phyloP scores from a whole-genome alignment of 2,888 invertebrate genomes.

The Villa cingulata region DNA sequence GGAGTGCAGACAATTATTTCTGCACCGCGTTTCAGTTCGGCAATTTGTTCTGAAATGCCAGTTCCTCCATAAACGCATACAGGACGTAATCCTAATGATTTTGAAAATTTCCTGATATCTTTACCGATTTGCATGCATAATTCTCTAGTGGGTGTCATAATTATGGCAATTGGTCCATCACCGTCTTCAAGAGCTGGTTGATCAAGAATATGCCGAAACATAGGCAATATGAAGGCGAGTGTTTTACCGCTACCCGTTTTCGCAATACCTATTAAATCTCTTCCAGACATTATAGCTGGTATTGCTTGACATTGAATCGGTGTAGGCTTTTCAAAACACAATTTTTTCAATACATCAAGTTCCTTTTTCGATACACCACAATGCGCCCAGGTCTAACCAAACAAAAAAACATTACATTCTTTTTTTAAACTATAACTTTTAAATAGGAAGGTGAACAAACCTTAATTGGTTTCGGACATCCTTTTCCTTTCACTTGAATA shows the following conservation, averaged over 20 bases:
- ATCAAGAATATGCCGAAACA: constrained; percentile 92
- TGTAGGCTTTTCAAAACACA: constrained; percentile 90
- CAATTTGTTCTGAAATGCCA: constrained; percentile 83
- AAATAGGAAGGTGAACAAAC: constrained; percentile 18
- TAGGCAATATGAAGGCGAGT: constrained; percentile 90
- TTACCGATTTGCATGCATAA: constrained; percentile 97
- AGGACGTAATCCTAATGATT: constrained; percentile 67
- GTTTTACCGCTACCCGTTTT: constrained; percentile 99
- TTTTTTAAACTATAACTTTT: not conserved
- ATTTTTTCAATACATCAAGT: constrained; percentile 78
- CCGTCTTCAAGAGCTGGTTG: constrained; percentile 87
- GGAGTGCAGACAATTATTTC: constrained; percentile 99
- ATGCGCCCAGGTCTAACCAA: constrained; percentile 85
- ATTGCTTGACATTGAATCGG: constrained; percentile 98
- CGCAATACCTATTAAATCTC: constrained; percentile 96
- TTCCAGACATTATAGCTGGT: constrained; percentile 90
- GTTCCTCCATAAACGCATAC: constrained; percentile 99
- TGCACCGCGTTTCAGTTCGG: constrained; percentile 89
- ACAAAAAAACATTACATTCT: not conserved
- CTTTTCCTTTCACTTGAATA: constrained; percentile 90
- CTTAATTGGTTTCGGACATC: constrained; percentile 88
- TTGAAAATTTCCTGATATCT: constrained; percentile 92
- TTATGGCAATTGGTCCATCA: constrained; percentile 92
- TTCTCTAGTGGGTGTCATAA: constrained; percentile 97
- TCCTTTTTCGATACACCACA: constrained; percentile 95